Percentiles rank a stretch among this genome's conserved stretches.
phyloP scores from a whole-genome alignment of 2,888 invertebrate genomes.

The Leptinotarsa tumamoca region DNA sequence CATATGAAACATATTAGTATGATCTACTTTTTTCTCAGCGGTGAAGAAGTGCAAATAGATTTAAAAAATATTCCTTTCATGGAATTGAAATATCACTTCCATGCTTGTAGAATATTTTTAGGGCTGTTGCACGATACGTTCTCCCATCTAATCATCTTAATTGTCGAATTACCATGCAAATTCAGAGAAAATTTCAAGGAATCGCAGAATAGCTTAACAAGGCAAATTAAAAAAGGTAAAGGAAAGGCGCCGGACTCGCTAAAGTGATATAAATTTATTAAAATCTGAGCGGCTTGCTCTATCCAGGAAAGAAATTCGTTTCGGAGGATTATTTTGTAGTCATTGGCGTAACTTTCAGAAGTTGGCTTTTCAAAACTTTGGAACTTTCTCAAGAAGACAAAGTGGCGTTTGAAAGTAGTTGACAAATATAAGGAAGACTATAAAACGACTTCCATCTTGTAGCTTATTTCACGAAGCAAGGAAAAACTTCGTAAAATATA shows the following conservation, averaged over 20 bases:
- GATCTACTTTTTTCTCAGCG: too few species aligned
- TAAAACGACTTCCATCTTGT: not conserved
- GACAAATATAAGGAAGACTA: not conserved
- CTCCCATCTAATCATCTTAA: conserved; percentile 1
- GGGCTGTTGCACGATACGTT: not conserved
- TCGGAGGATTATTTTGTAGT: conserved; percentile 28
- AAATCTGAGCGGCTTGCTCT: conserved; percentile 28
- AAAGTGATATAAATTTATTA: conserved; percentile 37
- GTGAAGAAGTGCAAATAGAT: too few species aligned
- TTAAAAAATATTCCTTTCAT: too few species aligned
- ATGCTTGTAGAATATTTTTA: not conserved
- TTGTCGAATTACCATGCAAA: conserved; percentile 17
- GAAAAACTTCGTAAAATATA: not conserved
- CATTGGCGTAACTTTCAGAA: conserved; percentile 15
- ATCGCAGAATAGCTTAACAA: conserved; percentile 20
- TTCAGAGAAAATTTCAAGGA: conserved; percentile 6
- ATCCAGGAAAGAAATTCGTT: conserved; percentile 31
- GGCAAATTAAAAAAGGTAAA: conserved; percentile 30
- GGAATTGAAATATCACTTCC: too few species aligned
- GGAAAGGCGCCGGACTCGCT: conserved; percentile 28
- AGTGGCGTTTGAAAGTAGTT: conserved; percentile 10
- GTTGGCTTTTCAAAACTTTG: conserved; percentile 13
- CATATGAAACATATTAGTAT: too few species aligned
- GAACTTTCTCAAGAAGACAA: not conserved
- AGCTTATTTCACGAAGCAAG: not conserved